Evolutionary conservation across 1,140 invertebrate genomes (phyloP), one percentile per base, ranked within the genome.

Genomic region (Periplaneta americana): DNA sequence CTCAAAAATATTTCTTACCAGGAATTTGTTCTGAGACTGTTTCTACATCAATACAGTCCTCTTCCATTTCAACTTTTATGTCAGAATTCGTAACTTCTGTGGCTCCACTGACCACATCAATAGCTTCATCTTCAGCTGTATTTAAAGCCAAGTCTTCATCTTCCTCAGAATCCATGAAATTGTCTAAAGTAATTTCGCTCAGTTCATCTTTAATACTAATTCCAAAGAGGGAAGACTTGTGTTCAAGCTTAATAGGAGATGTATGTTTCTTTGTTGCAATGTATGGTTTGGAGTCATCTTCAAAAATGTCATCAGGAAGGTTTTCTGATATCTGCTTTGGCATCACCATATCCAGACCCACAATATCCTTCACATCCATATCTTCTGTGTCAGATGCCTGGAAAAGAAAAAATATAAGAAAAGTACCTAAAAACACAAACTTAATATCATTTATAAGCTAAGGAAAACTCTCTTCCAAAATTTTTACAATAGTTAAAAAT

Each of bases 381-480:
- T 87, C 85, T 81, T 88, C 88, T 75, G 85, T 83, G 34, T 87
- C 87, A 11, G 84, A 85, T 75, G 84, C 83, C 85, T 87, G 74
- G 10, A 81, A 83, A 79, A 83, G 82, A 57, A 57, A 4, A 2
- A 57, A 57, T 2, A 4, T 17, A n/a, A n/a, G n/a, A n/a, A n/a
- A 57, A 57, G n/a, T 18, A 57, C n/a, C n/a, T n/a, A 1, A n/a
- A n/a, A 57, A 4, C 17, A 57, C 48, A 57, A 1, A n/a, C n/a
- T n/a, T n/a, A n/a, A n/a, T n/a, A n/a, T n/a, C n/a, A n/a, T n/a
- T n/a, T n/a, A n/a, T n/a, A n/a, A n/a, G n/a, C n/a, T n/a, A n/a
- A n/a, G n/a, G n/a, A n/a, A n/a, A n/a, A n/a, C n/a, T n/a, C n/a
- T n/a, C n/a, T n/a, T n/a, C n/a, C n/a, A n/a, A n/a, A n/a, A n/a